Evolutionary conservation across 2,888 invertebrate genomes (phyloP), one percentile per base, ranked within the genome.

Genomic region (Xanthorhoe designata): DNA sequence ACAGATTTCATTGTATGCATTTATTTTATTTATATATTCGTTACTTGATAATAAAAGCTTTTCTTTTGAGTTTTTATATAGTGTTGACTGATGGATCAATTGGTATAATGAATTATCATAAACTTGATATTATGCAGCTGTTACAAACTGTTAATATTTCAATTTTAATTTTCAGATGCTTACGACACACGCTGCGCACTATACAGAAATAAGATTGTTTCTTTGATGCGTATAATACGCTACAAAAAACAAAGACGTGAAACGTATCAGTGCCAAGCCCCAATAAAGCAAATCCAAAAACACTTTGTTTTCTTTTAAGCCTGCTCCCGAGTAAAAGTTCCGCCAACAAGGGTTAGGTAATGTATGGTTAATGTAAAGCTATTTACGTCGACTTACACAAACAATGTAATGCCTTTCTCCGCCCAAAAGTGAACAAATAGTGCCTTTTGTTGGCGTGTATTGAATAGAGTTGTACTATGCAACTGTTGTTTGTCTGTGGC

Each of bases 381-480:
- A 64, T 64, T 68, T 61, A 68, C 67, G 64, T 68, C 50, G 50
- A 66, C 63, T 64, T 60, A 56, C 59, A 67, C 64, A 57, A 67
- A 64, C 63, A 67, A 67, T 53, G 56, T 56, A 60, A 67, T 67
- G 50, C 64, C 57, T 54, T 63, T 64, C 59, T 47, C 32, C 42
- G 52, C 61, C 61, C 51, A 62, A 64, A 64, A 62, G 64, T 66
- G 69, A 69, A 71, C 73, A 73, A 73, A 71, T 64, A 71, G 54
- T 61, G 42, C 45, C 51, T 61, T 72, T 75, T 75, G 73, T 76
- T 64, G 32, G 54, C 45, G 29, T 64, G 64, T 71, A 71, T 75
- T 72, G 70, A 75, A 75, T 73, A 72, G 57, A 72, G 71, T 66
- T 61, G 65, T 58, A 58, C 49, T 69, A 68, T 70, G 58, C 50